These are phyloP conservation scores for Clanis bilineata DNA, from an alignment of 2,888 invertebrate genomes.

Conservation along the genomic window DNA sequence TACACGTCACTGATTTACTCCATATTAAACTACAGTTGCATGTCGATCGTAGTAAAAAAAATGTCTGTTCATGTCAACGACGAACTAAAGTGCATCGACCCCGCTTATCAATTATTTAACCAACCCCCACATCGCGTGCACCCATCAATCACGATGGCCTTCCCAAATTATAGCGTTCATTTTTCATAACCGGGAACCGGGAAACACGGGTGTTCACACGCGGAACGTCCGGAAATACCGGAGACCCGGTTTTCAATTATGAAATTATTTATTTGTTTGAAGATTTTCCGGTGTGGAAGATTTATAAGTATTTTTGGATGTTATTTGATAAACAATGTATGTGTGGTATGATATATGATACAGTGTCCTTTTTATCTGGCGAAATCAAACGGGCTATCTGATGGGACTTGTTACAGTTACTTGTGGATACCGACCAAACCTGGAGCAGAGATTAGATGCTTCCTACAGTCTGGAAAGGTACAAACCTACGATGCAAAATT, in stretches of 20 bases:
- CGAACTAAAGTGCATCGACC: slow-evolving; percentile 34
- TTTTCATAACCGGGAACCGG: slow-evolving; percentile 32
- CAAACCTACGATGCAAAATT: too few species aligned
- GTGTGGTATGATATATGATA: too few species aligned
- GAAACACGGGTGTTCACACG: slow-evolving; percentile 22
- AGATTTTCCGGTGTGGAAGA: neutral
- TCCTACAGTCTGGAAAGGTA: too few species aligned
- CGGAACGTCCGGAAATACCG: slow-evolving; percentile 27
- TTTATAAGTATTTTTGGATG: too few species aligned
- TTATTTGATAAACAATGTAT: too few species aligned
- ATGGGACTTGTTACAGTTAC: too few species aligned
- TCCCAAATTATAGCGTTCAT: slow-evolving; percentile 42
- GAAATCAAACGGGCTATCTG: too few species aligned
- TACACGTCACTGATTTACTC: too few species aligned
- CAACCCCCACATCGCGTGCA: slow-evolving; percentile 29
- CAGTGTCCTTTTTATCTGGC: too few species aligned
- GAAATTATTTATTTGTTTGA: slow-evolving; percentile 9
- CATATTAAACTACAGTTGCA: neutral
- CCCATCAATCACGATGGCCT: slow-evolving; percentile 49
- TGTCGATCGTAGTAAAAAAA: neutral
- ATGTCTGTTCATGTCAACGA: slow-evolving; percentile 20
- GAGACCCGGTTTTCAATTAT: slow-evolving; percentile 14
- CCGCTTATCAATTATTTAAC: slow-evolving; percentile 35
- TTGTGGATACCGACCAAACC: too few species aligned
- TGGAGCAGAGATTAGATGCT: too few species aligned